Base-by-base conservation (phyloP, 2,888 invertebrate species). In the Ferdinandea cuprea region DNA sequence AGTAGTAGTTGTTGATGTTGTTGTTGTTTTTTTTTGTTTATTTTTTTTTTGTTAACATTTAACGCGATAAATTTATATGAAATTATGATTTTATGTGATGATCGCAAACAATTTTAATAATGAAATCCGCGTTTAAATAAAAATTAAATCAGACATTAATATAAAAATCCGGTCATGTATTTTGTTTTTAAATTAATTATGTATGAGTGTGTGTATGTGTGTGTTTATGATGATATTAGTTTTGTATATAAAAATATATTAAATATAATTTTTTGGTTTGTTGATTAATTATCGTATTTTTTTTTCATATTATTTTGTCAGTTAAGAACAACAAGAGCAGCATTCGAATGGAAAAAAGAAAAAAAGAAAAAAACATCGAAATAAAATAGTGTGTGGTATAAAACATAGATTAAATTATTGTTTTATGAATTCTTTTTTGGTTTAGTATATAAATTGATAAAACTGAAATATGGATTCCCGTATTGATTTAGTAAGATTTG, bases 311-410 rank as follows among this genome's bases (percentile, higher is more conserved):
- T 71, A n/a, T 50, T 76, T 79, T 66, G 74, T 85, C 85, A 79
- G 84, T 84, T 84, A 84, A 79, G 84, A 79, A 84, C 78, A 83
- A 83, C 79, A 86, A 86, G 86, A 86, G 86, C 86, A 86, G 86
- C 86, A 86, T 86, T 86, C 85, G 85, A 86, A 86, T 85, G 84
- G 78, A 86, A 86, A 85, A 86, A 86, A 86, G 85, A 86, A 85
- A 86, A 85, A 86, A 86, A 86, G 84, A 85, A 85, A 85, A 79
- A 85, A 85, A 86, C 84, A 85, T 86, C 85, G 83, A 83, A 85
- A 85, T 83, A 85, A 85, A 86, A 86, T 86, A 85, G 84, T 86
- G 85, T 86, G 85, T 85, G 71, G 84, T 85, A 73, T 72, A 74
- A 74, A 80, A 83, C 78, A 68, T 78, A 78, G 58, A 59, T 72